Evolutionary conservation across 1,140 invertebrate genomes (phyloP).

Genomic region (Temnothorax longispinosus): DNA sequence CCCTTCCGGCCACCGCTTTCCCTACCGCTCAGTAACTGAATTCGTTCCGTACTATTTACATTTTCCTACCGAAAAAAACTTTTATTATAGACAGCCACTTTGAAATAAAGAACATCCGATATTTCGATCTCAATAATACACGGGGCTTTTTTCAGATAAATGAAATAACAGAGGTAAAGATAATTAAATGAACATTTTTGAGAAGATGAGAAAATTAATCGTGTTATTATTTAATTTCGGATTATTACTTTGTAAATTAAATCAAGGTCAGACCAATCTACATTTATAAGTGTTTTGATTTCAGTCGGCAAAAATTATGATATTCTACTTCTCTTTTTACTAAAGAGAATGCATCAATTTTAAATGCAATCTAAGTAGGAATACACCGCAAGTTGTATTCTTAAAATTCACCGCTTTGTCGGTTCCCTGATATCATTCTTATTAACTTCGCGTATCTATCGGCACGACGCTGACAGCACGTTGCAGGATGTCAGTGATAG

Average conservation of each 20-base stretch:
- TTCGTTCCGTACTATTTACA: neutral
- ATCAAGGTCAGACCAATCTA: neutral
- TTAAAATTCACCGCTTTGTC: neutral
- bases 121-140: neutral
- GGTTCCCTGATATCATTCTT: neutral
- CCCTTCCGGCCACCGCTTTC: conserved; percentile 11
- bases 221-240: neutral
- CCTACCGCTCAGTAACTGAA: neutral
- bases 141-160: neutral
- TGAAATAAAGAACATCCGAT: neutral
- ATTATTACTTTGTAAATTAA: neutral
- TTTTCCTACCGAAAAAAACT: neutral
- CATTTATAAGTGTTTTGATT: neutral
- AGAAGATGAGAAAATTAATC: neutral
- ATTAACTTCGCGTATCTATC: neutral
- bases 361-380: neutral
- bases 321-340: neutral
- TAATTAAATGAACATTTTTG: neutral
- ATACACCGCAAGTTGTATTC: neutral
- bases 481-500: conserved; percentile 23
- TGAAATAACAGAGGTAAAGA: neutral
- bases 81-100: no score
- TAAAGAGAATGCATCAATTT: neutral
- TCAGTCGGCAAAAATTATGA: neutral
- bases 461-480: neutral